phyloP scores from a whole-genome alignment of 2,797 vertebrate species.

The Alosa sapidissima region DNA sequence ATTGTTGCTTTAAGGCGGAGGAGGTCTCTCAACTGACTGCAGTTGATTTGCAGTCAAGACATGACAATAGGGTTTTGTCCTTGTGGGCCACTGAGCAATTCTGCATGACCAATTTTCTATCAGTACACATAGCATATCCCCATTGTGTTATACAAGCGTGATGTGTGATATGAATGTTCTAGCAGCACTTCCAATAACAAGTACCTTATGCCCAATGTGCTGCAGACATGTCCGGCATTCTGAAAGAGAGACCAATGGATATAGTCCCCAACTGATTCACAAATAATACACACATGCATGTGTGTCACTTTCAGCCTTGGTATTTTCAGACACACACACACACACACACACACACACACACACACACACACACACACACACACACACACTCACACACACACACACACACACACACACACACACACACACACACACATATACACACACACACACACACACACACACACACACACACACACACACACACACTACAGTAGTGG shows the following conservation, averaged over 20 bases:
- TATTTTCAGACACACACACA: conserved; percentile 7
- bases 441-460: conserved; percentile 24
- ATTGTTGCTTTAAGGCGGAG: not conserved
- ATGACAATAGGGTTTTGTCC: not conserved
- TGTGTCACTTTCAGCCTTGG: not conserved
- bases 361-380: conserved; percentile 33
- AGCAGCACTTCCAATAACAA: not conserved
- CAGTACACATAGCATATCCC: not conserved
- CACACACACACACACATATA: conserved; percentile 26
- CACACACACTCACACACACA: conserved; percentile 12
- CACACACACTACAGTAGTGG: conserved; percentile 46
- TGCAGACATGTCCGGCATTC: not conserved
- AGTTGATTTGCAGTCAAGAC: not conserved
- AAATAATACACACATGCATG: not conserved
- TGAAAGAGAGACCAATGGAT: not conserved
- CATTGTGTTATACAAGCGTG: not conserved
- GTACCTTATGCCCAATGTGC: not conserved
- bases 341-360: conserved; percentile 27
- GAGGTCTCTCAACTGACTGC: not conserved
- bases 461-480: conserved; percentile 8
- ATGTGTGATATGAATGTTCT: not conserved
- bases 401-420: conserved; percentile 28
- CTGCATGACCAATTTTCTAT: not conserved
- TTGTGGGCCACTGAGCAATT: not conserved
- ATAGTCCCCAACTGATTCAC: not conserved